phyloP scores from a whole-genome alignment of 2,888 invertebrate genomes.

The Horisme vitalbata region DNA sequence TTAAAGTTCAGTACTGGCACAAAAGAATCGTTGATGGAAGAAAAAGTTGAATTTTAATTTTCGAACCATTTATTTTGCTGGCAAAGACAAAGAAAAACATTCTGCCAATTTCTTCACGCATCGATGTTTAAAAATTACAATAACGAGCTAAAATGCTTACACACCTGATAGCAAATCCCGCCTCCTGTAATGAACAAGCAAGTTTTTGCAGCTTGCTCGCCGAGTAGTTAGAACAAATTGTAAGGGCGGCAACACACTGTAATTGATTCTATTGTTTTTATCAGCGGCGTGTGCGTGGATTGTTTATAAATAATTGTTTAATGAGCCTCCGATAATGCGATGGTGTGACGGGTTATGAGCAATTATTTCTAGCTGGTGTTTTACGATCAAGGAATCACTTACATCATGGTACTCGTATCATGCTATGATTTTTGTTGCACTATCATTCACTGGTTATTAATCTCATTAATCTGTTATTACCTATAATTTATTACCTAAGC shows the following conservation, averaged over 20 bases:
- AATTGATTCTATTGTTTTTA: slow-evolving; percentile 38
- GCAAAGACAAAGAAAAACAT: slow-evolving; percentile 12
- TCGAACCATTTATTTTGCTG: slow-evolving; percentile 1
- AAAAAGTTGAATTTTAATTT: slow-evolving; percentile 30
- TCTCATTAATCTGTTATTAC: background rate
- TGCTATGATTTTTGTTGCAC: background rate
- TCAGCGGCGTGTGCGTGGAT: slow-evolving; percentile 26
- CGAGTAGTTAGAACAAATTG: slow-evolving; percentile 32
- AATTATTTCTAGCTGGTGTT: slow-evolving; percentile 16
- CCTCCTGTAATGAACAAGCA: slow-evolving; percentile 29
- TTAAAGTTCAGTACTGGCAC: slow-evolving; percentile 28
- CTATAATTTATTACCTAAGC: too few relatives aligned
- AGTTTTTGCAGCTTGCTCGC: slow-evolving; percentile 23
- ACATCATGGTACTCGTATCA: background rate
- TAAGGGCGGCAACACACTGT: slow-evolving; percentile 33
- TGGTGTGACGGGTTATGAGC: slow-evolving; percentile 21
- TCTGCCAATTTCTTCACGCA: slow-evolving; percentile 22
- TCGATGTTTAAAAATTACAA: slow-evolving; percentile 25
- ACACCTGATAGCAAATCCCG: slow-evolving; percentile 27
- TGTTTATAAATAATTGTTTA: slow-evolving; percentile 35
- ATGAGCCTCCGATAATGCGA: slow-evolving; percentile 31
- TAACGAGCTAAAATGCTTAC: slow-evolving; percentile 28
- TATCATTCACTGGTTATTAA: background rate
- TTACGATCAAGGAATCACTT: slow-evolving; percentile 2
- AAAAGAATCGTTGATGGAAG: slow-evolving; percentile 17